These are phyloP conservation scores for Crioceris asparagi DNA, from an alignment of 2,888 invertebrate species.

Conservation along the genomic window DNA sequence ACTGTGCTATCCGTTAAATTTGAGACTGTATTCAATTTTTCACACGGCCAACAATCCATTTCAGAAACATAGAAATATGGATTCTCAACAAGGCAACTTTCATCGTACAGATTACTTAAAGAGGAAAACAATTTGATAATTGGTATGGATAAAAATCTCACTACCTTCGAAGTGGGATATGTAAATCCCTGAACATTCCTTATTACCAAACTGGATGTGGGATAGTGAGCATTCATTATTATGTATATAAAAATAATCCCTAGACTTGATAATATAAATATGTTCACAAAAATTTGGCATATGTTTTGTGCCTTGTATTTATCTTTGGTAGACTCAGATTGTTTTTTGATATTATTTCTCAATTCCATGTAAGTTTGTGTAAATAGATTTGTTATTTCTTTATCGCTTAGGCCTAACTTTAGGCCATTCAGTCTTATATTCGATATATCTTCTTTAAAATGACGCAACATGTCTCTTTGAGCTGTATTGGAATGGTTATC, in stretches of 20 bases:
- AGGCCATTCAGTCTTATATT: no score
- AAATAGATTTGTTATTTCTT: slow-evolving; percentile 52
- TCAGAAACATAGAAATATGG: slow-evolving; percentile 73
- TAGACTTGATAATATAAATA: slow-evolving; percentile 22
- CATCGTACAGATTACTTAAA: slow-evolving; percentile 70
- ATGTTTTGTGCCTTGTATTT: slow-evolving; percentile 21
- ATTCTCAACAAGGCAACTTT: slow-evolving; percentile 73
- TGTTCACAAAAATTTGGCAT: slow-evolving; percentile 11
- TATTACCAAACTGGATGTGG: slow-evolving; percentile 53
- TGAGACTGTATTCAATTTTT: slow-evolving; percentile 54
- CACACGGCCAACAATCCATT: slow-evolving; percentile 79
- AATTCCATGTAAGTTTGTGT: slow-evolving; percentile 43
- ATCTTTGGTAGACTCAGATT: no score
- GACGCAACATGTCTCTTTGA: no score
- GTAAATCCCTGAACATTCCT: slow-evolving; percentile 70
- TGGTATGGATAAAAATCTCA: slow-evolving; percentile 67
- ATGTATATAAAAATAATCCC: slow-evolving; percentile 36
- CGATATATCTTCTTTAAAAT: no score
- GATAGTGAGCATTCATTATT: slow-evolving; percentile 46
- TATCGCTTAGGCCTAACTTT: slow-evolving; percentile 50
- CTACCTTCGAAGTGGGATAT: slow-evolving; percentile 65
- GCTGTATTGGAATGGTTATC: no score
- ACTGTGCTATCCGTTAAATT: slow-evolving; percentile 53
- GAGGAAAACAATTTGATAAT: slow-evolving; percentile 61
- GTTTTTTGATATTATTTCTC: no score